Base-by-base conservation (phyloP, 2,888 invertebrate genomes). In the Latheticus oryzae region DNA sequence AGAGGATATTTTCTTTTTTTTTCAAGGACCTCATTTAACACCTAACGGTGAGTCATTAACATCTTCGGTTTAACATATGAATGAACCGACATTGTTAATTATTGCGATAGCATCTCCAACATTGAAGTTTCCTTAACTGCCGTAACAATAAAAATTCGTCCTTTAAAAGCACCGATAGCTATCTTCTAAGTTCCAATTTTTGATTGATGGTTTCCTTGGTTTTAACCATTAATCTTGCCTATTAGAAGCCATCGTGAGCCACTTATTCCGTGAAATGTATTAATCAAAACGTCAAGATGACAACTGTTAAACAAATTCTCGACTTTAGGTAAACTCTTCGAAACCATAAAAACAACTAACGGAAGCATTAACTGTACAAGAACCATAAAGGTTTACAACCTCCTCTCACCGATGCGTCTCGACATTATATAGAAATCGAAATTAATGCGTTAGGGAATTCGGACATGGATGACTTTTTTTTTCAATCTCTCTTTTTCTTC, bases 331-430 rank as follows among this genome's bases (percentile, higher is more conserved):
- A 38, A 51, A 51, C 51, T 38, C 38, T 40, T 21, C 12, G 51
- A 38, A 51, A 38, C 38, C 17, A 40, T 51, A 51, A 51, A 51
- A 51, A 51, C 51, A 51, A 32, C 38, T 51, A 51, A 51, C 51
- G 51, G 38, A 51, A 51, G 51, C 38, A 33, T 51, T 50, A 51
- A 51, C 51, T 51, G 51, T 51, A 48, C 26, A 37, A 16, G 17
- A 30, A 43, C 24, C 32, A 48, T 48, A 48, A 48, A 48, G 48
- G 35, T 48, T 24, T 30, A 38, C 51, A 51, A 51, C 51, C 51
- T 51, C 28, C 38, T 38, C 51, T 51, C 38, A 38, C 51, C 28
- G 48, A n/a, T n/a, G n/a, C n/a, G n/a, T n/a, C n/a, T 48, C 42
- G 13, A 30, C 47, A 42, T 26, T 17, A 12, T 30, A 28, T n/a